A percentile compares a stretch with the other conserved stretches of the same genome.
Evolutionary conservation across 2,797 vertebrate species (phyloP).

Genomic region (Microchirus variegatus): DNA sequence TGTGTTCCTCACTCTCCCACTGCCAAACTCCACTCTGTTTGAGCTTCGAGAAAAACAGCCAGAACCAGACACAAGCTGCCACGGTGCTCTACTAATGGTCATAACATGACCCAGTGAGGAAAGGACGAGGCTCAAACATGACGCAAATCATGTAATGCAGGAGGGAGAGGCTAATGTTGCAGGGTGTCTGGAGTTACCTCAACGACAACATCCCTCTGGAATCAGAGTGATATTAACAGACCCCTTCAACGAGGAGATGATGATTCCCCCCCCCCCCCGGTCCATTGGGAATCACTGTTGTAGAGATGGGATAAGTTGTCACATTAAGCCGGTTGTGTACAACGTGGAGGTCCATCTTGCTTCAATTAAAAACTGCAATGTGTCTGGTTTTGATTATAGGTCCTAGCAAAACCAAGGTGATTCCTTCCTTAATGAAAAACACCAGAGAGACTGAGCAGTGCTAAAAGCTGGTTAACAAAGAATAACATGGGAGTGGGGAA

Average conservation of each 20-base stretch:
- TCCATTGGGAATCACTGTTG: slow-evolving; percentile 78
- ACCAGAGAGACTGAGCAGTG: slow-evolving; percentile 79
- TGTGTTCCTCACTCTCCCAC: slow-evolving; percentile 61
- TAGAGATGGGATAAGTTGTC: slow-evolving; percentile 86
- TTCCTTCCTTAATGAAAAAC: slow-evolving; percentile 87
- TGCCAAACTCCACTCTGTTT: slow-evolving; percentile 54
- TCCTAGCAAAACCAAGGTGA: slow-evolving; percentile 86
- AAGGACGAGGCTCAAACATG: slow-evolving; percentile 36
- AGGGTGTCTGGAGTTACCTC: slow-evolving; percentile 70
- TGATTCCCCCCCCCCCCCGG: slow-evolving; percentile 70
- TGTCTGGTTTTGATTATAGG: slow-evolving; percentile 84
- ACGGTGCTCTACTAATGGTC: slow-evolving; percentile 51
- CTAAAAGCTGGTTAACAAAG: slow-evolving; percentile 85
- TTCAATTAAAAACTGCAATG: slow-evolving; percentile 84
- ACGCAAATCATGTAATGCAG: slow-evolving; percentile 64
- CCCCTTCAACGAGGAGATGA: slow-evolving; percentile 69
- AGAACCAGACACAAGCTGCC: slow-evolving; percentile 60
- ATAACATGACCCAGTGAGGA: slow-evolving; percentile 47
- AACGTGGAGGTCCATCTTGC: slow-evolving; percentile 87
- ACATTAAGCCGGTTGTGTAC: slow-evolving; percentile 83
- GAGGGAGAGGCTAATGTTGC: slow-evolving; percentile 55
- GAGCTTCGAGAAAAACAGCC: slow-evolving; percentile 50
- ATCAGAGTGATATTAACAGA: slow-evolving; percentile 77
- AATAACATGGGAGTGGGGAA: slow-evolving; percentile 80
- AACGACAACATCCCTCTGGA: slow-evolving; percentile 75